Base-by-base conservation (phyloP, 2,797 vertebrate species). In the Cottoperca gobio region DNA sequence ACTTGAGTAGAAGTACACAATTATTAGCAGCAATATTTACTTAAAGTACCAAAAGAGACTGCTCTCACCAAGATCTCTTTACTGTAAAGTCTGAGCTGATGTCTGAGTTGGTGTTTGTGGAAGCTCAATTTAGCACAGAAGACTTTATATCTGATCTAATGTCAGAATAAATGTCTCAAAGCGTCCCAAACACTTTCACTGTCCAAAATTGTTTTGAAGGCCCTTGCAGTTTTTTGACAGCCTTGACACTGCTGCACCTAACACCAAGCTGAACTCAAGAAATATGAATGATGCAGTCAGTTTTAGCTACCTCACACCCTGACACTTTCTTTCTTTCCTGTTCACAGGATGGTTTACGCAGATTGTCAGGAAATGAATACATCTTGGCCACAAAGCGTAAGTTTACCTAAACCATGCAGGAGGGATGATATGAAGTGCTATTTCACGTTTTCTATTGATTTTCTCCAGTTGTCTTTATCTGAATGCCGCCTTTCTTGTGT, bases 301-400 rank as follows among this genome's bases (percentile, higher is more conserved):
- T 50, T 31, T 37, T 26, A 54, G 14, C 13, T 52, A 10, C 13
- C 10, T 74, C 24, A 39, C 5, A 65, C 7, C 23, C 37, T 60
- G 61, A 78, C 69, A 12, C 31, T 23, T 46, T 46, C 23, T 65
- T 39, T 50, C 46, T 78, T 60, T 55, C 39, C 77, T 54, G 5
- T 81, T 84, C 75, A 87, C 92, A 99, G 98, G 98, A 98, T 80
- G 97, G 97, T 55, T 94, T 99, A 73, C 95, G 97, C 89, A 97
- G 97, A 93, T 90, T 97, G 81, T 98, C 97, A 54, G 97, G 97
- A 91, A 99, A 98, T 0, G 97, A 99, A 79, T 97, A 97, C 91
- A 95, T 97, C 88, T 91, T 99, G 76, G 89, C 97, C 72, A 92
- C 97, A 73, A 99, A 98, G 93, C 96, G 98, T 99, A 93, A 97